Base-by-base conservation (phyloP, 1,140 invertebrate genomes). In the Cryptotermes secundus region DNA sequence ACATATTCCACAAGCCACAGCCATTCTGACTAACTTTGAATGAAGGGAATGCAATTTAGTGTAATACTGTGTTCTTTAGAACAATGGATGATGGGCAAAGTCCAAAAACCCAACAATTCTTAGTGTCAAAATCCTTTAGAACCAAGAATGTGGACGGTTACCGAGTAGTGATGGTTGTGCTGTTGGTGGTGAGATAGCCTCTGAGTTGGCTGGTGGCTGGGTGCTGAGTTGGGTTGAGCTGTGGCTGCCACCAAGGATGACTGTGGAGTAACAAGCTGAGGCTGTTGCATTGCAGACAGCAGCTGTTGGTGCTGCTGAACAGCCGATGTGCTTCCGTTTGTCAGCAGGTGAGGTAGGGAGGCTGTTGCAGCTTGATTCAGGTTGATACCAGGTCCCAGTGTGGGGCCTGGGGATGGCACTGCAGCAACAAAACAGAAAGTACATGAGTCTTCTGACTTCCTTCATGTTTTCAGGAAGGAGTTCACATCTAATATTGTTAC, bases 361-460 rank as follows among this genome's bases (percentile, higher is more conserved):
- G 92, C 92, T 14, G 92, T 92, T 88, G 94, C 95, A 12, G 92
- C 92, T 12, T 92, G 93, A 88, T 93, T 95, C 83, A 95, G 88
- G 86, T 88, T 42, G 79, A 84, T 45, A 2, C 84, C 81, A 19
- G 79, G 83, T 26, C 82, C 82, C 24, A 36, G 35, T 35, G 80
- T 81, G 7, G 59, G 59, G 4, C 83, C 22, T 3, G 83, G 72
- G 0, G 83, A 84, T 19, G 83, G 83, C 34, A 84, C 83, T 84
- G 80, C 42, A 34, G 3, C 19, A 22, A 2, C 3, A 81, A 38
- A 83, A n/a, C 59, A 72, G 26, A 59, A 42, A 12, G 16, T n/a
- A n/a, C n/a, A n/a, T n/a, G n/a, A n/a, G n/a, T 42, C 9, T 42
- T 42, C 9, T 42, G 38, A 42, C 9, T 9, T 42, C 9, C 6